phyloP scores from a whole-genome alignment of 2,797 vertebrate species.

The Varecia variegata region DNA sequence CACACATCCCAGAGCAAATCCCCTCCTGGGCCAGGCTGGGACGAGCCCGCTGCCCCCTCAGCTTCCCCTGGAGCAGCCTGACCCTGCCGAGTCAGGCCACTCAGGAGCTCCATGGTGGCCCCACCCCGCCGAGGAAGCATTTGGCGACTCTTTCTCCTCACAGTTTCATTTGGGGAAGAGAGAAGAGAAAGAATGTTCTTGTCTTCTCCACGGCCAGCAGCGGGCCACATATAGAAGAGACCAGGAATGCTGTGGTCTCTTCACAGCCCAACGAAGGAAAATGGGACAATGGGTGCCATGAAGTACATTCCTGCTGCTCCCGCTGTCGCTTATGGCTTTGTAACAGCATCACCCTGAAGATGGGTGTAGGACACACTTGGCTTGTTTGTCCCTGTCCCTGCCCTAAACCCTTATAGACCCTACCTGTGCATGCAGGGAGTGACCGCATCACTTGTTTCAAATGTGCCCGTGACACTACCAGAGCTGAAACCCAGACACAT shows the following conservation, averaged over 20 bases:
- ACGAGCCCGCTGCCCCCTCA: accelerated
- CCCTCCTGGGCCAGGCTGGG: accelerated
- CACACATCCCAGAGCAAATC: background rate
- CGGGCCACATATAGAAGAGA: background rate
- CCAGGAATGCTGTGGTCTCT: background rate
- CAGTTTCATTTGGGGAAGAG: accelerated
- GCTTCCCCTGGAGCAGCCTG: background rate
- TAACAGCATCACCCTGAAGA: background rate
- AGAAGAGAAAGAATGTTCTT: background rate
- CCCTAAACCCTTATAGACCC: background rate
- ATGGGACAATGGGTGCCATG: accelerated
- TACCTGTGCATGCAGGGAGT: background rate
- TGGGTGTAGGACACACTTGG: no score
- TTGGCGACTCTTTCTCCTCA: accelerated
- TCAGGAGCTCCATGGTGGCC: background rate
- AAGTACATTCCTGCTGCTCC: accelerated
- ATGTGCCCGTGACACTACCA: background rate
- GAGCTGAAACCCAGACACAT: background rate
- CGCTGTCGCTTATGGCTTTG: accelerated
- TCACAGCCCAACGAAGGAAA: background rate
- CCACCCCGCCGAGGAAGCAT: accelerated
- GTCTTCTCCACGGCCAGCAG: background rate
- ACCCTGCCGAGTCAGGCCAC: background rate
- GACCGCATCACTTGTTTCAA: background rate
- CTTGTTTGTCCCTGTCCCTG: no score